Base-by-base conservation (phyloP, 1,140 invertebrate genomes). In the Nasonia longicornis region DNA sequence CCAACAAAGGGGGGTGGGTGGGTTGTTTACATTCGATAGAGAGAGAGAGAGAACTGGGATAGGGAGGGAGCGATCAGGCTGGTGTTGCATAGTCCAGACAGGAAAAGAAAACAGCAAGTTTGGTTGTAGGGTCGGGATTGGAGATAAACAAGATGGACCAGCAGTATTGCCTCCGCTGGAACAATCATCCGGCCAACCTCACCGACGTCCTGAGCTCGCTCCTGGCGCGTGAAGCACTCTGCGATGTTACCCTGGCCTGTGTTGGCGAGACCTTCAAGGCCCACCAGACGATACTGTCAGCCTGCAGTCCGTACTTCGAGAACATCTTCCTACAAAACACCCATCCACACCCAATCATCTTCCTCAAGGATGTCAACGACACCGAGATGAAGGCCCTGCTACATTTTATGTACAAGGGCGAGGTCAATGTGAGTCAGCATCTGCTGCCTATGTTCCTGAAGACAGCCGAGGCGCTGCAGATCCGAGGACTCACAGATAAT, bases 231-330 rank as follows among this genome's bases (percentile, higher is more conserved):
- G 96, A 97, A 92, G 94, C 95, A 85, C 93, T 98, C 84, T 97
- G 96, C 89, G 96, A 97, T 93, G 97, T 98, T 85, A 98, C 97
- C 85, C 92, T 98, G 88, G 96, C 97, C 80, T 97, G 96, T 91
- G 96, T 97, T 88, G 96, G 96, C 86, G 95, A 96, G 89, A 96
- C 95, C 84, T 96, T 98, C 88, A 96, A 97, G 92, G 97, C 97
- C 85, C 97, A 98, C 91, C 96, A 97, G 91, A 96, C 96, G 79
- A 97, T 98, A 90, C 92, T 98, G 75, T 97, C 97, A 69, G 97
- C 97, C 84, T 98, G 97, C 92, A 97, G 96, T 91, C 96, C 96
- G 77, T 98, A 98, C 92, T 98, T 98, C 91, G 96, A 98, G 93
- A 96, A 93, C 89, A 95, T 98, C 91, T 97, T 98, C 91, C 92